These are phyloP conservation scores for Acanthoscelides obtectus DNA, from an alignment of 2,888 invertebrate genomes.

Conservation along the genomic window DNA sequence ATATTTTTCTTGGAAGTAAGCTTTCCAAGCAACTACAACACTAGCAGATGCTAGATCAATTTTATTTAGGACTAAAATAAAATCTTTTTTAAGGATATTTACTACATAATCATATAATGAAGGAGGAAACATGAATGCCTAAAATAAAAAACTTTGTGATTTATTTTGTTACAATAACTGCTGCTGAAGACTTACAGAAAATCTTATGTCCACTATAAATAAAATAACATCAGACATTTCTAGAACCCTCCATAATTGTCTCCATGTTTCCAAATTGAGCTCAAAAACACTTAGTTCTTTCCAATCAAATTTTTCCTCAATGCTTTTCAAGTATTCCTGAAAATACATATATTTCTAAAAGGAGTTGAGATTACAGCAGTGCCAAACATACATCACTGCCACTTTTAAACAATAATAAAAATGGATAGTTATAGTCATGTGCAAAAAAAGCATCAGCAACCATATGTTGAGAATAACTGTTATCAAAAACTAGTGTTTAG, in stretches of 20 bases:
- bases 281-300: conserved; percentile 82
- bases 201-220: conserved; percentile 84
- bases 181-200: conserved; percentile 56
- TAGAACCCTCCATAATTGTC: conserved; percentile 91
- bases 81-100: conserved; percentile 68
- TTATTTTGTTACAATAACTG: background rate
- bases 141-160: conserved; percentile 24
- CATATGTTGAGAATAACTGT: too few species aligned
- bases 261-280: conserved; percentile 92
- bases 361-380: too few species aligned
- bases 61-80: conserved; percentile 88
- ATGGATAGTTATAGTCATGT: too few species aligned
- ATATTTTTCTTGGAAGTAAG: conserved; percentile 68
- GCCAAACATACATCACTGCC: too few species aligned
- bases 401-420: too few species aligned
- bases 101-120: conserved; percentile 78
- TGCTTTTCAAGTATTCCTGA: conserved; percentile 69
- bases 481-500: too few species aligned
- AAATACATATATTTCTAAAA: background rate
- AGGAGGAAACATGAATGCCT: conserved; percentile 85
- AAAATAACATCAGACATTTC: conserved; percentile 91
- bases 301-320: conserved; percentile 60
- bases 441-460: too few species aligned
- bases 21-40: conserved; percentile 82
- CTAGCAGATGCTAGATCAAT: conserved; percentile 80